Evolutionary conservation across 2,113 vertebrate species (phyloP), one percentile per base, ranked within the genome.

Genomic region (Dascyllus trimaculatus): DNA sequence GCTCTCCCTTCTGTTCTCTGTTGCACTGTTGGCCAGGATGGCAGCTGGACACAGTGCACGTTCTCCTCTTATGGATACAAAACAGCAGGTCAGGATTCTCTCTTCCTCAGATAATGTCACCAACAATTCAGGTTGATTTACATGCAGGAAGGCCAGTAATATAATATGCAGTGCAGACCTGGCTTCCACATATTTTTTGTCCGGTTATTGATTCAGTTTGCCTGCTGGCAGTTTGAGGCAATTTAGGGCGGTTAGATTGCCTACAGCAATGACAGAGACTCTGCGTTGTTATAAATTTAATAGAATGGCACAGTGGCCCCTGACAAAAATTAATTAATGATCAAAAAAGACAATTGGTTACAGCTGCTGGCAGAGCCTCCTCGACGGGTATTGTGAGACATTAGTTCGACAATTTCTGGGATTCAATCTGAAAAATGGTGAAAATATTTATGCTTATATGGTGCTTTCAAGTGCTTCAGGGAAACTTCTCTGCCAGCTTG

Each of bases 291-390:
- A n/a, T 60, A 18, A 58, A 81, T 86, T 68, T 66, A 72, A 79
- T 62, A 63, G 45, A 79, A 70, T 9, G 26, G 58, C 58, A 24
- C 21, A 4, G 32, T 66, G 75, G 58, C 63, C 66, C 68, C 57
- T 73, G 67, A 82, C 67, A 69, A 71, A 79, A 76, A 80, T 85
- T 65, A 79, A 79, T 82, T 72, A 76, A 85, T 82, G 58, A 79
- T 80, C 38, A 52, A 40, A 73, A 80, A 79, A 80, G 75, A 88
- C 82, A 72, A 56, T 68, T 66, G 25, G 46, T 82, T 64, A n/a
- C 35, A 46, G 70, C 66, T 56, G 61, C 74, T 40, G 69, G 81
- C 24, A 10, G 62, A 66, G 46, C 18, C 48, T 65, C n/a, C 35
- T 52, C 0, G 1, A 29, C 21, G 15, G n/a, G 2, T 24, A 26